Evolutionary conservation across 2,888 invertebrate species (phyloP).

Genomic region (Phymatocera aterrima): DNA sequence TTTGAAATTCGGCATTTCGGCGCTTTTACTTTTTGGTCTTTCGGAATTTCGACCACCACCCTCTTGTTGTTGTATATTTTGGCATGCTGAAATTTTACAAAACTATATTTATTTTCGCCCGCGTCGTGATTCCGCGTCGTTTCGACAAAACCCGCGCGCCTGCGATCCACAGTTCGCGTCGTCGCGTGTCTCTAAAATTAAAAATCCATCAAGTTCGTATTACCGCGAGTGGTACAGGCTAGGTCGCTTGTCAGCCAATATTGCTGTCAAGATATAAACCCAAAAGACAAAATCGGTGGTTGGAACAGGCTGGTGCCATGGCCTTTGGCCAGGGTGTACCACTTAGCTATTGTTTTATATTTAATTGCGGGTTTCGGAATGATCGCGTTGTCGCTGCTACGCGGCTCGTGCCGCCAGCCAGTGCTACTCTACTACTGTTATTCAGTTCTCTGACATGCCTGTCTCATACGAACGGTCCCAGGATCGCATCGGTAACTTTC

Average conservation of each 20-base stretch:
- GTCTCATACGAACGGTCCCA: slow-evolving; percentile 60
- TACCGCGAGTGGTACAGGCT: background rate
- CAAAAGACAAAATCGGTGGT: slow-evolving; percentile 24
- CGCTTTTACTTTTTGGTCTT: too few species aligned
- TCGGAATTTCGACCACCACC: too few species aligned
- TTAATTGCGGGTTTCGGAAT: slow-evolving; percentile 60
- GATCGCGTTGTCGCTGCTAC: slow-evolving; percentile 54
- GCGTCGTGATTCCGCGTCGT: too few species aligned
- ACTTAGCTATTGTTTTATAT: slow-evolving; percentile 60
- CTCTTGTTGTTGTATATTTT: too few species aligned
- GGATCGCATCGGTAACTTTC: slow-evolving; percentile 64
- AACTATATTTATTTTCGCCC: background rate
- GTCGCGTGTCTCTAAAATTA: slow-evolving; percentile 16
- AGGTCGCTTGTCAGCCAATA: background rate
- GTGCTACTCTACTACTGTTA: slow-evolving; percentile 45
- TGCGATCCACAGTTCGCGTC: background rate
- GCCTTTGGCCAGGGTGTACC: slow-evolving; percentile 65
- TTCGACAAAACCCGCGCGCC: too few species aligned
- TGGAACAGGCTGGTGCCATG: slow-evolving; percentile 65
- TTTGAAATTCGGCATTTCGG: too few species aligned
- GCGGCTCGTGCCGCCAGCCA: slow-evolving; percentile 54
- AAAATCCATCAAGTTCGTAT: slow-evolving; percentile 9
- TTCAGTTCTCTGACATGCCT: slow-evolving; percentile 66
- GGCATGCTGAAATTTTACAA: too few species aligned
- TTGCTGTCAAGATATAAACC: too few species aligned